These are phyloP conservation scores for Papilio demoleus DNA, from an alignment of 2,888 invertebrate genomes.

Conservation along the genomic window DNA sequence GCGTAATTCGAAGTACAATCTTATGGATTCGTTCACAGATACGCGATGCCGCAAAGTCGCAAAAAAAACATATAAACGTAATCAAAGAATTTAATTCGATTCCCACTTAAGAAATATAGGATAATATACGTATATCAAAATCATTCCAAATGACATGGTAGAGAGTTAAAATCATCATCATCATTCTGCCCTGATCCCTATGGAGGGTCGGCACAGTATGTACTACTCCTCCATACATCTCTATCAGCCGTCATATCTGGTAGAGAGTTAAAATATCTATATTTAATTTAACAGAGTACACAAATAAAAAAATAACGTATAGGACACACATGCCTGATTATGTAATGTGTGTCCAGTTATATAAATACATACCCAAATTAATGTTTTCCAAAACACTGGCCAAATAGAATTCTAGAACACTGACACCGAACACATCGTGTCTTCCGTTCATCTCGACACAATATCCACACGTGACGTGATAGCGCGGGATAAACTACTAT, in stretches of 20 bases:
- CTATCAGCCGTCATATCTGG: too few species aligned
- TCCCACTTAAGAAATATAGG: not conserved
- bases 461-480: constrained; percentile 2
- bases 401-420: constrained; percentile 65
- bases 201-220: too few species aligned
- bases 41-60: too few species aligned
- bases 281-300: too few species aligned
- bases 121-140: not conserved
- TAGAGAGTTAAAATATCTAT: too few species aligned
- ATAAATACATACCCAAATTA: constrained; percentile 57
- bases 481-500: constrained; percentile 15
- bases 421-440: constrained; percentile 56
- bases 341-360: not conserved
- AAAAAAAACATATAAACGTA: too few species aligned
- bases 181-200: too few species aligned
- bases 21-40: too few species aligned
- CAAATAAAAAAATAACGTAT: too few species aligned
- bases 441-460: constrained; percentile 58
- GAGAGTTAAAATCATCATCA: not conserved
- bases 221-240: too few species aligned
- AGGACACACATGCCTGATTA: not conserved
- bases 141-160: not conserved
- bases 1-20: too few species aligned
- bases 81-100: too few species aligned
- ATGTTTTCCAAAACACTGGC: constrained; percentile 63